Evolutionary conservation across 2,113 vertebrate species (phyloP).

Genomic region (Corythaeola cristata): DNA sequence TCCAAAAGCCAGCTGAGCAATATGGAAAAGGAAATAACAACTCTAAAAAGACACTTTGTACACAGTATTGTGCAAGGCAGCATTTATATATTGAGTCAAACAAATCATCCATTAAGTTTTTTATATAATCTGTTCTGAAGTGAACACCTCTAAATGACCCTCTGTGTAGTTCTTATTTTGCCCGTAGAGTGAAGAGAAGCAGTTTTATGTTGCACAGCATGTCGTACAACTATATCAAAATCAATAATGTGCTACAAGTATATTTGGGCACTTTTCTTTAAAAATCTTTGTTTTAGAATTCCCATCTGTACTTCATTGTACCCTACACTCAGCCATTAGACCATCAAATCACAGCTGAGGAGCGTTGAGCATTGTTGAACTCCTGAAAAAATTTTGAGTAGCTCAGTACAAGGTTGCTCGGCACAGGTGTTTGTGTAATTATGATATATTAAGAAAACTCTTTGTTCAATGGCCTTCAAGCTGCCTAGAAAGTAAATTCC

Average conservation of each 20-base stretch:
- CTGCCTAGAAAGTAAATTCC: neutral
- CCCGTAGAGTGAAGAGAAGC: neutral
- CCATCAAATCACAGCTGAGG: neutral
- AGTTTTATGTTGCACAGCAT: neutral
- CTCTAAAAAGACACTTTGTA: neutral
- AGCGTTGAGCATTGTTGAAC: conserved; percentile 2
- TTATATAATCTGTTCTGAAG: neutral
- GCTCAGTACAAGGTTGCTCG: neutral
- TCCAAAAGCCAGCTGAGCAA: neutral
- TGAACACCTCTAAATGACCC: neutral
- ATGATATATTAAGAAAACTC: conserved; percentile 60
- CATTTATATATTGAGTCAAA: neutral
- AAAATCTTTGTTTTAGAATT: neutral
- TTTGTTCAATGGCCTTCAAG: conserved; percentile 67
- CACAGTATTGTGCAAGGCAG: neutral
- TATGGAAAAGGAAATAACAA: neutral
- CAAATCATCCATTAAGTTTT: neutral
- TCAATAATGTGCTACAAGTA: neutral
- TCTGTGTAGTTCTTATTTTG: neutral
- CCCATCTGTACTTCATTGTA: neutral
- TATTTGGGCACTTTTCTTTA: neutral
- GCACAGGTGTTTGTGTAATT: conserved; percentile 71
- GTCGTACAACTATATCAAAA: neutral
- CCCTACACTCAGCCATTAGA: neutral
- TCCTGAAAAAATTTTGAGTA: neutral